phyloP scores from a whole-genome alignment of 2,888 invertebrate species.

The Pollenia labialis region DNA sequence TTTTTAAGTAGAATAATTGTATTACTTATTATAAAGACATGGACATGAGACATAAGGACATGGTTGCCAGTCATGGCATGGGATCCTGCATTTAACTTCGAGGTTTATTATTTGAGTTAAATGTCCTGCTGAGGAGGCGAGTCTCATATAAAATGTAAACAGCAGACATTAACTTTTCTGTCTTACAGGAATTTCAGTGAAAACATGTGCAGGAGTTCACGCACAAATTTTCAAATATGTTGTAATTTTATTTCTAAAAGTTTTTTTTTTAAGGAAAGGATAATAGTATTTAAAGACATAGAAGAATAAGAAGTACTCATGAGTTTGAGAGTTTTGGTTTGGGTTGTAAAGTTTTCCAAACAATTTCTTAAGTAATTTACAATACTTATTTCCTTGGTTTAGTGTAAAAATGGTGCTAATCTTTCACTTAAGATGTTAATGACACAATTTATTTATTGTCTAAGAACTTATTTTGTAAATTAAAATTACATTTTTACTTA shows the following conservation, averaged over 20 bases:
- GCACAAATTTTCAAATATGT: constrained; percentile 57
- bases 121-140: constrained; percentile 31
- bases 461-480: no score
- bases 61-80: not conserved
- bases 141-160: constrained; percentile 57
- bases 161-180: constrained; percentile 60
- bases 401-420: constrained; percentile 71
- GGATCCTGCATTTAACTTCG: constrained; percentile 11
- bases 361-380: not conserved
- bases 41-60: not conserved
- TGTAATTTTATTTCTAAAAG: constrained; percentile 4
- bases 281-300: not conserved
- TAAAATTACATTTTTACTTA: no score
- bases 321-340: not conserved
- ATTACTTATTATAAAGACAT: constrained; percentile 40
- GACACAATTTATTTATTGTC: constrained; percentile 73
- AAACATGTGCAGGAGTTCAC: constrained; percentile 67
- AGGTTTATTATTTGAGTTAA: constrained; percentile 23
- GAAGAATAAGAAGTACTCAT: not conserved
- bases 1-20: constrained; percentile 66
- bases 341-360: not conserved
- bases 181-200: not conserved
- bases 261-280: not conserved
- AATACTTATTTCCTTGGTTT: constrained; percentile 18
- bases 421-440: constrained; percentile 78